Percentiles rank a stretch among this genome's conserved stretches.
Conservation (phyloP, 2,113 vertebrate genomes). For the Accipiter virgatus region DNA sequence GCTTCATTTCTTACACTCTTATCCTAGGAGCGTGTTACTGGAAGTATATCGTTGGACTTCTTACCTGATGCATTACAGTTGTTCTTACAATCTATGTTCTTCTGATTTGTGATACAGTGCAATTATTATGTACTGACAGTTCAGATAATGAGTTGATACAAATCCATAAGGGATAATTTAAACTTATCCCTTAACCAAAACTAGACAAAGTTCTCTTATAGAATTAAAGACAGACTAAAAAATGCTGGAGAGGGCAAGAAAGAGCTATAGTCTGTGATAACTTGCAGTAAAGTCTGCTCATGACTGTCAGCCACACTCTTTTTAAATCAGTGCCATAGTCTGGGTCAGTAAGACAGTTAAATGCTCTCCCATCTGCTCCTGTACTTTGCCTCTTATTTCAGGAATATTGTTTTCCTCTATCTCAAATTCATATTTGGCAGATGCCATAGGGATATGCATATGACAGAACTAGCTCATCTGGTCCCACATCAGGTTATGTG, state of each 20-base stretch:
- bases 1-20: background rate
- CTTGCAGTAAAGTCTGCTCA: background rate
- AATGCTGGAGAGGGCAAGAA: background rate
- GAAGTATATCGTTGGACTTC: background rate
- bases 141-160: background rate
- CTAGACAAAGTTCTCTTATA: background rate
- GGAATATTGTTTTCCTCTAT: background rate
- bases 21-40: background rate
- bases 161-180: background rate
- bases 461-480: background rate
- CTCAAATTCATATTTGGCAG: background rate
- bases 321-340: background rate
- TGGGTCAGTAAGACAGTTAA: background rate
- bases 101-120: background rate
- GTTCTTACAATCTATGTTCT: background rate
- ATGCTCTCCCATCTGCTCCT: background rate
- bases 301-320: background rate
- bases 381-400: background rate
- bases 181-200: background rate
- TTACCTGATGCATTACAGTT: background rate
- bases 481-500: background rate
- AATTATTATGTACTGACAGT: background rate
- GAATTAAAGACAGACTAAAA: background rate
- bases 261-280: background rate
- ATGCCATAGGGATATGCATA: background rate